Base-by-base conservation (phyloP, 2,888 invertebrate species). In the Mythimna loreyi region DNA sequence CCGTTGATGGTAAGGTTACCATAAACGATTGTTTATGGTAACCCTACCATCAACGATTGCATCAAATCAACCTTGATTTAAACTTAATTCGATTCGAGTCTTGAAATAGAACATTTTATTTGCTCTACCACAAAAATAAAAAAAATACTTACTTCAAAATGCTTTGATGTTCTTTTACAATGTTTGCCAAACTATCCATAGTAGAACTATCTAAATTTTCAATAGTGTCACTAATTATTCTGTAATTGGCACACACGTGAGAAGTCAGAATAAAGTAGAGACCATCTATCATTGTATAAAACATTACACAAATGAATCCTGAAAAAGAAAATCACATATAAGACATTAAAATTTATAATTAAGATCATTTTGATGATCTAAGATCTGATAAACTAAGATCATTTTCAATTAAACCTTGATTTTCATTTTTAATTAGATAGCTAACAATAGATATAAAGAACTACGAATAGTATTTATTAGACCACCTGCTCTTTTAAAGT, bases 221-320 rank as follows among this genome's bases (percentile, higher is more conserved):
- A 16, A 94, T 85, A 73, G 89, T 90, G 11, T 88, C 74, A 69
- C 91, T 91, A 7, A 95, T 84, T 0, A 93, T 74, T 0, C 81
- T 75, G 52, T 94, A 93, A 67, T 94, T 89, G 21, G 87, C 87
- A 72, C 94, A 95, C 1, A 93, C 86, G 23, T 93, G 93, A 21
- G 92, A 91, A 0, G 94, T 92, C 55, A 94, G 63, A 5, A 92
- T 84, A 55, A 89, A 93, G 67, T 93, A 95, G 0, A 94, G 63
- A 1, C 91, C 90, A 67, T 95, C 95, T 0, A 89, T 85, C 0
- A 91, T 90, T 1, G 92, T 90, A 49, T 83, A 92, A 72, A 84
- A 93, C 25, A 93, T 64, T 0, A 92, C 89, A 70, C 94, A 93
- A 25, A 90, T 81, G 47, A 90, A 93, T 79, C 93, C 95, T 95